Evolutionary conservation across 2,888 invertebrate genomes (phyloP), one percentile per base, ranked within the genome.

Genomic region (Drosophila longiperda): DNA sequence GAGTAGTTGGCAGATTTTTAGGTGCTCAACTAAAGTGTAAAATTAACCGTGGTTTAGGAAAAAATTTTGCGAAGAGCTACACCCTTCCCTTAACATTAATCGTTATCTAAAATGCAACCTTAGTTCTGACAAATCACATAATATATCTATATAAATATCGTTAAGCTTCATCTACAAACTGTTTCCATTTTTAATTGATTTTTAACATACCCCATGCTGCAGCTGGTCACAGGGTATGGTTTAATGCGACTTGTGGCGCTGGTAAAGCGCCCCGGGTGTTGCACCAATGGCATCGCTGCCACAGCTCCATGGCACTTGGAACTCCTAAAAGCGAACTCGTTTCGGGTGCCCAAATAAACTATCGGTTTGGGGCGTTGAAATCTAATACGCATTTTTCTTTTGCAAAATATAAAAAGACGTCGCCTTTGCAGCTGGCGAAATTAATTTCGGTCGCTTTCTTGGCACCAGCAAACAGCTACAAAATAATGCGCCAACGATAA

Each of bases 321-420:
- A 58, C 58, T 55, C 55, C 55, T 49, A 36, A 58, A 49, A 36
- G 59, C 76, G 67, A 87, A 86, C 84, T 52, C 60, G 87, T 88
- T 81, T 80, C 62, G 66, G 61, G 52, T 63, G 64, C 52, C 76
- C 72, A 75, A 72, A 72, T 42, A 68, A 66, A 57, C 23, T 52
- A 26, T 52, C 53, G 23, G 59, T 54, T 54, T 60, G 73, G 67
- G 58, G 65, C 75, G 78, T 64, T 68, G 90, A 83, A 88, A 90
- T 86, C 73, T 72, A 86, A 87, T 88, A 89, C 80, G 78, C 75
- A 80, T 67, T 75, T 85, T 76, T 75, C 63, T 69, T 57, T 73
- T 49, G 67, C 62, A 65, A 72, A 83, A 77, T 66, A 40, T 38
- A 45, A 20, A 15, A 62, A 71, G 52, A 55, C 59, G 58, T 26